Evolutionary conservation across 2,113 vertebrate genomes (phyloP).

Genomic region (Muscicapa adusta): DNA sequence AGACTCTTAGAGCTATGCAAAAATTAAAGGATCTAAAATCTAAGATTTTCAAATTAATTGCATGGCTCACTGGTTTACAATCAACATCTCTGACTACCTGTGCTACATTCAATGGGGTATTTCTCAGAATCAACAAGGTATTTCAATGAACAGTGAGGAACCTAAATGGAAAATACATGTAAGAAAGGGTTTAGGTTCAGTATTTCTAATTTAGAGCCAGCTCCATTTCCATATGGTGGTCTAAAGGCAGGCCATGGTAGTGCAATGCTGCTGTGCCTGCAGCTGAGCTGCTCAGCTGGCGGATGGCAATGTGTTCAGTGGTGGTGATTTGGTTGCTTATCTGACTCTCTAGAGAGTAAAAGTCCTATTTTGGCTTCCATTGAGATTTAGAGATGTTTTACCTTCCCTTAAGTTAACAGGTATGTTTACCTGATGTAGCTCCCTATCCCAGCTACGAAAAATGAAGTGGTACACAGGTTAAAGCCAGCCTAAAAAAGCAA

Average conservation of each 20-base stretch:
- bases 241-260: not conserved
- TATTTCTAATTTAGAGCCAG: not conserved
- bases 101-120: not conserved
- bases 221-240: not conserved
- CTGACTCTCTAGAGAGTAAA: not conserved
- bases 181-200: not conserved
- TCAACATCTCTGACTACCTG: not conserved
- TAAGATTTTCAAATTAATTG: not conserved
- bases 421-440: not conserved
- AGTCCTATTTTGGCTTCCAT: not conserved
- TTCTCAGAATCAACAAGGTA: not conserved
- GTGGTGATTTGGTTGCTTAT: accelerated
- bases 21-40: not conserved
- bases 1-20: not conserved
- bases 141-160: not conserved
- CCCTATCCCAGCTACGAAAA: not conserved
- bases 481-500: not conserved
- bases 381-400: not conserved
- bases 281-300: not conserved
- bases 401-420: not conserved
- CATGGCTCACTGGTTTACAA: not conserved
- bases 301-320: accelerated
- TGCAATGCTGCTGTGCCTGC: not conserved
- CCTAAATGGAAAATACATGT: not conserved
- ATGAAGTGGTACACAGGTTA: not conserved